Evolutionary conservation across 2,113 vertebrate genomes (phyloP), one percentile per base, ranked within the genome.

Genomic region (Elephas maximus): DNA sequence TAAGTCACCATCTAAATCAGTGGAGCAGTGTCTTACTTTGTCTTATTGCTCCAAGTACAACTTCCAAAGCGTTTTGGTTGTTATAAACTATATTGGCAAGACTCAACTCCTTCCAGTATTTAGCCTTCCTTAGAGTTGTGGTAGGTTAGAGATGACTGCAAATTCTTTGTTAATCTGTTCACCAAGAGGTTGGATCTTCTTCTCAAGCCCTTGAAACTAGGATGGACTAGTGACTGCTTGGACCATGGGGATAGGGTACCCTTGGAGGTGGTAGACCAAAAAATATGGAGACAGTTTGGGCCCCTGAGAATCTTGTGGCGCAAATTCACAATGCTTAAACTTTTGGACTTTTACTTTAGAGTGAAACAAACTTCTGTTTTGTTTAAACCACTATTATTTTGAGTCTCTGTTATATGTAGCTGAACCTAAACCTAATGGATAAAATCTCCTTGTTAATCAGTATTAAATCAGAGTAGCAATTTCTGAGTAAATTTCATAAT

Each of bases 61-160:
- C 41, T 97, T 96, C 51, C 14, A 82, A 97, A 86, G n/a, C 15
- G 60, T 8, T 51, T 80, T 87, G 69, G 76, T 90, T 92, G 11
- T 89, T 17, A 23, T 18, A 20, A 89, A 78, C 11, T 53, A 20
- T 91, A 82, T 48, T 1, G 48, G 2, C 44, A 95, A 92, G 41
- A 71, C n/a, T 86, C 45, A 84, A 2, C 0, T 87, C 24, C 57
- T 65, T 76, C 30, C 45, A 91, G 20, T 48, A 18, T 45, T 88
- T 86, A 85, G 37, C 37, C 15, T 91, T 93, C 37, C 80, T 93
- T 78, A 15, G 6, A 65, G 45, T 67, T 88, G 33, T 67, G 51
- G 10, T 67, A 67, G 5, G 26, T 88, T 60, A 88, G 82, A 89
- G 20, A 71, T 45, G 23, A 4, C 8, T 83, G 10, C 44, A 86